A percentile compares a stretch with the other conserved stretches of the same genome.
Evolutionary conservation across 1,140 invertebrate genomes (phyloP).

Genomic region (Saccostrea echinata): DNA sequence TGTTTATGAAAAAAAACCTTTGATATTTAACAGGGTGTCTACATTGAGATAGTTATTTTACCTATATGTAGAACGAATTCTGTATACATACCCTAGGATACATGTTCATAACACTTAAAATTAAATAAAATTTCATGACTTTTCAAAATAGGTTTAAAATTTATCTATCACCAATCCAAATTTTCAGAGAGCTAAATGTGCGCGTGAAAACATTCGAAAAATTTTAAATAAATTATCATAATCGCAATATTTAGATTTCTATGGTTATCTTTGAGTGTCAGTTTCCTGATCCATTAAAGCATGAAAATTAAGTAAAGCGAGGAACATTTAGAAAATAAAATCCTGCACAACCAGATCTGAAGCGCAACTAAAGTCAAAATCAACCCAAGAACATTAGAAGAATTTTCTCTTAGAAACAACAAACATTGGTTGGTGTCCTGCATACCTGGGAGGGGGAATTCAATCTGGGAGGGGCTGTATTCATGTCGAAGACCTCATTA

Average conservation of each 20-base stretch:
- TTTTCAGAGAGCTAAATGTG: too few relatives aligned
- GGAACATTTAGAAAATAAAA: conserved; percentile 21
- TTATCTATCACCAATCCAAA: too few relatives aligned
- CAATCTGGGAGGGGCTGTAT: not conserved
- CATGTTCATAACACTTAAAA: too few relatives aligned
- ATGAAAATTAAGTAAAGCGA: conserved; percentile 29
- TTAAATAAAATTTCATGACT: too few relatives aligned
- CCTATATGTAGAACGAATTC: too few relatives aligned
- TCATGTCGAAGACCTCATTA: not conserved
- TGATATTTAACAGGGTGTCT: too few relatives aligned
- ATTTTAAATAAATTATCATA: not conserved
- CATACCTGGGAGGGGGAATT: not conserved
- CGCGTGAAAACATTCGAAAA: too few relatives aligned
- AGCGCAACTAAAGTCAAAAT: conserved; percentile 23
- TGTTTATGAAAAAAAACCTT: too few relatives aligned
- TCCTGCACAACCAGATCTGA: conserved; percentile 19
- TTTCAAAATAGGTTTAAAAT: too few relatives aligned
- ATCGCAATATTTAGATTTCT: not conserved
- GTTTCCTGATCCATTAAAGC: not conserved
- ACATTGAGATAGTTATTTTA: too few relatives aligned
- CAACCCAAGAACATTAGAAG: conserved; percentile 23
- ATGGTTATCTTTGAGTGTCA: not conserved
- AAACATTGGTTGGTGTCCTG: not conserved
- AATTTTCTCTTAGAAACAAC: not conserved
- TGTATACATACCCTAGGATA: too few relatives aligned